Evolutionary conservation across 2,113 vertebrate species (phyloP).

Genomic region (Rousettus leschenaultii): DNA sequence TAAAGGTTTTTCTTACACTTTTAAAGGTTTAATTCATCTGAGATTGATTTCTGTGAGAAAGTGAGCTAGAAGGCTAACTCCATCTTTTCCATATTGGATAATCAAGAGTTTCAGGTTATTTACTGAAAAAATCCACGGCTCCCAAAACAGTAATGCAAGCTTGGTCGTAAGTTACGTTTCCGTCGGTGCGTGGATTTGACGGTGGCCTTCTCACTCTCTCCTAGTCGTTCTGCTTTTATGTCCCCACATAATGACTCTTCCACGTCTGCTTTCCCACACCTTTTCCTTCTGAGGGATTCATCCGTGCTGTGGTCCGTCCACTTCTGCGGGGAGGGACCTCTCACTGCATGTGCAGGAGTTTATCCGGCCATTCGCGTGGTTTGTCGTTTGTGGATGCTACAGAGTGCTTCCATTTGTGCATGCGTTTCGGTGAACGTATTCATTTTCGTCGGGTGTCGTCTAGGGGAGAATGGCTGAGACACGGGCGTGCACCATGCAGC

Average conservation of each 20-base stretch:
- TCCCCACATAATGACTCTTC: too few species aligned
- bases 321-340: not conserved
- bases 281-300: not conserved
- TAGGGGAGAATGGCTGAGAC: not conserved
- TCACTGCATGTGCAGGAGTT: not conserved
- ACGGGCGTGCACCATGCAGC: not conserved
- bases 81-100: not conserved
- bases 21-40: not conserved
- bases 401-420: not conserved
- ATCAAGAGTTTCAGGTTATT: not conserved
- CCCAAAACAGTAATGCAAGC: not conserved
- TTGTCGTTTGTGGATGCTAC: not conserved
- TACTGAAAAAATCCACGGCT: not conserved
- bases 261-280: not conserved
- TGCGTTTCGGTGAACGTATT: not conserved
- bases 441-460: not conserved
- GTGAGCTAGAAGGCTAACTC: not conserved
- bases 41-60: constrained; percentile 24
- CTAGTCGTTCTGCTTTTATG: not conserved
- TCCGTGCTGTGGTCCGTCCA: not conserved
- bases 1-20: not conserved
- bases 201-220: not conserved
- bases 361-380: not conserved
- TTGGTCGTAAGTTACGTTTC: not conserved
- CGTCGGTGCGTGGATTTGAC: not conserved